phyloP scores from a whole-genome alignment of 2,888 invertebrate species.

The Melangyna quadrimaculata region DNA sequence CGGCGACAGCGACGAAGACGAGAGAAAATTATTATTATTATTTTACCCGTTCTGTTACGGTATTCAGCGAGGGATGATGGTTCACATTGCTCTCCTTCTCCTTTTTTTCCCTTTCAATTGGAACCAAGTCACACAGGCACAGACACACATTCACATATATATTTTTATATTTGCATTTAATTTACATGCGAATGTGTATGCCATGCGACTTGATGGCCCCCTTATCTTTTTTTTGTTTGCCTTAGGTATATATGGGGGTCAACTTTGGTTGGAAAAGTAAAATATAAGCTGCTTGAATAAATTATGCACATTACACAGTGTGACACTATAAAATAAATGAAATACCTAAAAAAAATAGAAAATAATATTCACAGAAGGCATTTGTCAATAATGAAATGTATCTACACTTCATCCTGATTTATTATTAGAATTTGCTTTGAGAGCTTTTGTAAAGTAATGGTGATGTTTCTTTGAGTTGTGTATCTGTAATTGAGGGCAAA shows the following conservation, averaged over 20 bases:
- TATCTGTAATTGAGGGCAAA: background rate
- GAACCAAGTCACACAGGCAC: background rate
- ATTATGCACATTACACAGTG: slow-evolving; percentile 55
- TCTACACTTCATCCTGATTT: slow-evolving; percentile 18
- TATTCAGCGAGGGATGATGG: background rate
- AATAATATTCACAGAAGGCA: slow-evolving; percentile 7
- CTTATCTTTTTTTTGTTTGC: background rate
- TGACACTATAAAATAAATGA: background rate
- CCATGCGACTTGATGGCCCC: slow-evolving; percentile 40
- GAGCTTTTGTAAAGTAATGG: background rate
- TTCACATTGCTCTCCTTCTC: background rate
- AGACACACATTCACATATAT: background rate
- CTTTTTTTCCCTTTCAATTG: background rate
- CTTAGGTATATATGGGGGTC: slow-evolving; percentile 22
- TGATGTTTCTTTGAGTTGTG: background rate
- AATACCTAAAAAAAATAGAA: background rate
- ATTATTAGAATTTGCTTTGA: slow-evolving; percentile 15
- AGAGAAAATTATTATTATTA: slow-evolving; percentile 18
- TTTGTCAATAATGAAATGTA: slow-evolving; percentile 25
- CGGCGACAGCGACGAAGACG: background rate
- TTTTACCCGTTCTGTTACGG: background rate
- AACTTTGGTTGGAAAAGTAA: slow-evolving; percentile 23
- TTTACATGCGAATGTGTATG: slow-evolving; percentile 57
- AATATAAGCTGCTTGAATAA: slow-evolving; percentile 55
- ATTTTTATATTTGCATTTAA: slow-evolving; percentile 55